Conservation (phyloP, 2,888 invertebrate genomes). For the Choristoneura rosaceana region DNA sequence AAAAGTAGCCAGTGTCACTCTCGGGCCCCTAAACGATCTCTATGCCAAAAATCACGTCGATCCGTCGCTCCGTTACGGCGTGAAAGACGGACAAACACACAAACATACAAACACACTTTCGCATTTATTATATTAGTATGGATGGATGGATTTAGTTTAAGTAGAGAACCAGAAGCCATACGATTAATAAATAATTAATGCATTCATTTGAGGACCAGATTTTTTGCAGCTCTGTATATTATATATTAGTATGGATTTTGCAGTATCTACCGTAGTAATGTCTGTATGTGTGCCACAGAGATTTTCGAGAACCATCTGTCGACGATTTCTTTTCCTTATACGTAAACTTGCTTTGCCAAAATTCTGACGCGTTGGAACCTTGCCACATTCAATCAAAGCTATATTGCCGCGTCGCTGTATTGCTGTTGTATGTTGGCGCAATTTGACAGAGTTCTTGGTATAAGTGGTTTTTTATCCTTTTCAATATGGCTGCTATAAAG, state of each 20-base stretch:
- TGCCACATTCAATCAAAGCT: conserved; percentile 7
- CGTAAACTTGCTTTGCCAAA: conserved; percentile 33
- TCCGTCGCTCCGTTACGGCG: too few species aligned
- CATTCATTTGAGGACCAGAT: too few species aligned
- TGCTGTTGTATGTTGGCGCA: neutral
- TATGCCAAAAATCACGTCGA: too few species aligned
- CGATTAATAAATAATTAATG: too few species aligned
- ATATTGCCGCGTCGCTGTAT: neutral
- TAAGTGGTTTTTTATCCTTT: conserved; percentile 17
- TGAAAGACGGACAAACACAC: too few species aligned
- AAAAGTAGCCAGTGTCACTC: too few species aligned
- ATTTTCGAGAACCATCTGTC: conserved; percentile 19
- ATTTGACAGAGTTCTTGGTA: conserved; percentile 11
- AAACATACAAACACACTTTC: too few species aligned
- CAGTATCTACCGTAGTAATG: conserved; percentile 7
- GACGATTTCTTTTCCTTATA: conserved; percentile 39
- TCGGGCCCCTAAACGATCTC: too few species aligned
- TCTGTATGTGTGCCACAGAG: conserved; percentile 29
- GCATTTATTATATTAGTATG: too few species aligned
- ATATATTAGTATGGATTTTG: neutral
- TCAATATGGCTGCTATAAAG: conserved; percentile 27
- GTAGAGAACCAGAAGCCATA: too few species aligned
- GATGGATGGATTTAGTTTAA: too few species aligned
- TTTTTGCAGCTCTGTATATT: too few species aligned
- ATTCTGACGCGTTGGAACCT: conserved; percentile 26